Percentiles rank a stretch among this genome's conserved stretches.
phyloP scores from a whole-genome alignment of 2,113 vertebrate species.

The Nymphicus hollandicus region DNA sequence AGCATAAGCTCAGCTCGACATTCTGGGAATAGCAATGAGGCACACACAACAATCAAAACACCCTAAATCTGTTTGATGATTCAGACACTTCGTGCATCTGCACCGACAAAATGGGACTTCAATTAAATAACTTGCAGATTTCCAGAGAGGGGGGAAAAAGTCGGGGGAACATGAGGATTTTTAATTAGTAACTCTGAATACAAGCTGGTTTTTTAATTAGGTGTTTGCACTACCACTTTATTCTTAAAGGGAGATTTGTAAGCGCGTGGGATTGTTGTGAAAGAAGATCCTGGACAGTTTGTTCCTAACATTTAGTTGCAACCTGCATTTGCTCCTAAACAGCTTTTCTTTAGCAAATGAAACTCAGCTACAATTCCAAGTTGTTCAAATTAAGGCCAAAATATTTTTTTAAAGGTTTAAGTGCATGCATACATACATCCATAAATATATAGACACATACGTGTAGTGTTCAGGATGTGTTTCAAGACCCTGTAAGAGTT shows the following conservation, averaged over 20 bases:
- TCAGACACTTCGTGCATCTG: slow-evolving; percentile 76
- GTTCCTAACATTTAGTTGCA: slow-evolving; percentile 48
- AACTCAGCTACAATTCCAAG: slow-evolving; percentile 4
- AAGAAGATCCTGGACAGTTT: slow-evolving; percentile 41
- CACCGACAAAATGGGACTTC: slow-evolving; percentile 73
- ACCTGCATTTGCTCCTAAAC: slow-evolving; percentile 38
- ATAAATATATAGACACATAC: background rate
- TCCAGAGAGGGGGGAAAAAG: slow-evolving; percentile 67
- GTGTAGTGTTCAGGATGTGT: background rate
- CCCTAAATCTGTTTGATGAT: slow-evolving; percentile 78
- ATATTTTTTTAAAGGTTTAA: background rate
- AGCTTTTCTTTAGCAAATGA: slow-evolving; percentile 15
- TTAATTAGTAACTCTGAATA: slow-evolving; percentile 77
- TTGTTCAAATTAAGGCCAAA: background rate
- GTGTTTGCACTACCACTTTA: slow-evolving; percentile 70
- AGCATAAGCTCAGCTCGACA: slow-evolving; percentile 78
- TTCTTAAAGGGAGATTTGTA: slow-evolving; percentile 64
- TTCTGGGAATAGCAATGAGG: slow-evolving; percentile 85
- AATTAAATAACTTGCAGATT: slow-evolving; percentile 77
- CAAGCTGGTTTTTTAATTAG: slow-evolving; percentile 72
- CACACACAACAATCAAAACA: slow-evolving; percentile 75
- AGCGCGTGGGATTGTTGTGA: slow-evolving; percentile 44
- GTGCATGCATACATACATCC: background rate
- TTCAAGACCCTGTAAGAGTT: background rate
- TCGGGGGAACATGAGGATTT: slow-evolving; percentile 72